A percentile compares a stretch with the other conserved stretches of the same genome.
Conservation (phyloP, 1,140 invertebrate species). For the Aphelenchoides besseyi region DNA sequence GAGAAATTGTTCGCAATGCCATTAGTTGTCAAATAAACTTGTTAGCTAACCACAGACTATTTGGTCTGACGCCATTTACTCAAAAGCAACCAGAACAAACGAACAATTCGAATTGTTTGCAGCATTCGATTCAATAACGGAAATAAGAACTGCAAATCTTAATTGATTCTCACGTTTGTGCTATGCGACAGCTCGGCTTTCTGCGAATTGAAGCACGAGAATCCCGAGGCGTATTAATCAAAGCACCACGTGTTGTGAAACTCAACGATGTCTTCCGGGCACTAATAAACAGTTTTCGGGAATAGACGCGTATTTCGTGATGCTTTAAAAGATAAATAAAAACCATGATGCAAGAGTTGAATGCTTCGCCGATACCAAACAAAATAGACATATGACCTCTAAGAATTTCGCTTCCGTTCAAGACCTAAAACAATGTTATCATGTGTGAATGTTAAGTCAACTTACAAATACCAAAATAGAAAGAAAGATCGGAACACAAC, state of each 20-base stretch:
- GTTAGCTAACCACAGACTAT: background rate
- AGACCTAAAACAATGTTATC: background rate
- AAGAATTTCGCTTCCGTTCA: constrained; percentile 4
- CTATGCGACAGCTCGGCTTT: background rate
- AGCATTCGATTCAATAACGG: background rate
- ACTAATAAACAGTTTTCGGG: background rate
- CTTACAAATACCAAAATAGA: constrained; percentile 9
- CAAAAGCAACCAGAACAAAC: background rate
- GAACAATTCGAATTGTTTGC: background rate
- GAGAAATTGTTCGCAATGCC: background rate
- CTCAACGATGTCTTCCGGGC: background rate
- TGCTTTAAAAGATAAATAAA: constrained; percentile 9
- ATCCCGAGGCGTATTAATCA: background rate
- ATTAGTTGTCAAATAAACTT: constrained; percentile 8
- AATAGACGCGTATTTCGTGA: background rate
- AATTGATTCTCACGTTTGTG: background rate
- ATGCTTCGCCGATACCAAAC: constrained; percentile 9
- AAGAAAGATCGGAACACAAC: constrained; percentile 5
- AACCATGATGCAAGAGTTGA: constrained; percentile 13
- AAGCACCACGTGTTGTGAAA: background rate
- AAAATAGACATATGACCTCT: background rate
- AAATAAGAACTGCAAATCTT: background rate
- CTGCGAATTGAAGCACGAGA: background rate
- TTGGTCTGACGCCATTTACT: background rate
- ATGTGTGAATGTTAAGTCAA: background rate